Evolutionary conservation across 2,888 invertebrate species (phyloP), one percentile per base, ranked within the genome.

Genomic region (Tribolium freemani): DNA sequence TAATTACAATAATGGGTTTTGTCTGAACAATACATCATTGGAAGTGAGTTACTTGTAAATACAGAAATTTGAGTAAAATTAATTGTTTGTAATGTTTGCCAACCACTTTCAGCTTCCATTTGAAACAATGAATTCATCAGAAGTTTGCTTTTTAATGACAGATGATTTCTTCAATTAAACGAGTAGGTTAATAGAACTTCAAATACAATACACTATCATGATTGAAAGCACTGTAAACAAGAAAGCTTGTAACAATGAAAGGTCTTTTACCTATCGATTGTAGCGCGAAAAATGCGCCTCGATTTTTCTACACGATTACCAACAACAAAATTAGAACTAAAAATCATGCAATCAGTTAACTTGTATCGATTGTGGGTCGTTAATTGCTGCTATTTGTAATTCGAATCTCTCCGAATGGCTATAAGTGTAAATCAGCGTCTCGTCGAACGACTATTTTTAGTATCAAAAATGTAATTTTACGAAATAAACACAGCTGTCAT

Each of bases 191-290:
- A 38, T 8, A 38, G 38, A 38, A 38, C 38, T 38, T 38, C 38
- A 38, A 38, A n/a, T 38, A 38, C 38, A 38, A 38, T 38, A 3
- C 26, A 26, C 26, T 26, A 26, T 26, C 26, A 26, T 26, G 26
- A 5, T 26, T 26, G 26, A 26, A 26, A 26, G 26, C 5, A 26
- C 5, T 26, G 5, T 26, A 26, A 16, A 51, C 51, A 8, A 51
- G 21, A 53, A 53, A 26, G 53, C 26, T 53, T 21, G 26, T 26
- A 53, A 53, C 53, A 53, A 53, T 26, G 53, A 51, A 20, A 53
- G 53, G 21, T 53, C 11, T 21, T 53, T 53, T 53, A 53, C 53
- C 26, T 53, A 53, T 53, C 11, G 53, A 53, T 53, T 53, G 26
- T 26, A 10, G 10, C 21, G 53, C 26, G 10, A 53, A 50, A 50